A percentile compares a stretch with the other conserved stretches of the same genome.
phyloP scores from a whole-genome alignment of 2,797 vertebrate species.

The Chiloscyllium punctatum region DNA sequence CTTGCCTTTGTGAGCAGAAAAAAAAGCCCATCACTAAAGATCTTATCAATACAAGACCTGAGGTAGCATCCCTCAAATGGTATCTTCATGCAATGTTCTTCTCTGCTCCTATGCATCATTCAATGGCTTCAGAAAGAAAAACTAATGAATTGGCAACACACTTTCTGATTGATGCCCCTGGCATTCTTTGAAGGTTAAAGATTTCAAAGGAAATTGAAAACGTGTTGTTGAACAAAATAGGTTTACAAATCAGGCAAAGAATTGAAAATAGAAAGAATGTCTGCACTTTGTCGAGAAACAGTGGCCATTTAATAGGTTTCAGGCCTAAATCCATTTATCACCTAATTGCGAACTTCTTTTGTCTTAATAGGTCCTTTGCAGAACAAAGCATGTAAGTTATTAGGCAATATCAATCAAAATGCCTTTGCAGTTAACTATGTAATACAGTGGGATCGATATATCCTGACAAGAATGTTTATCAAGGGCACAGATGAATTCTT shows the following conservation, averaged over 20 bases:
- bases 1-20: not conserved
- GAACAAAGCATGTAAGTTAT: constrained; percentile 9
- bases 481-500: not conserved
- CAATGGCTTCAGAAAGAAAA: not conserved
- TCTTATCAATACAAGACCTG: not conserved
- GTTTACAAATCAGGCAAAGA: not conserved
- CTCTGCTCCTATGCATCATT: not conserved
- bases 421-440: not conserved
- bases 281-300: not conserved
- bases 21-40: not conserved
- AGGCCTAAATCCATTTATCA: constrained; percentile 24
- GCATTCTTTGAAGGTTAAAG: not conserved
- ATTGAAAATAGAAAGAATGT: not conserved
- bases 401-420: constrained; percentile 8
- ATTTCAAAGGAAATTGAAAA: not conserved
- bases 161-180: not conserved
- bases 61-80: not conserved
- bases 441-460: constrained; percentile 6
- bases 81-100: not conserved
- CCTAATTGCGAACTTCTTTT: constrained; percentile 19
- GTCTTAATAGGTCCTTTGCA: not conserved
- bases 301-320: not conserved
- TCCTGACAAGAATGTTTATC: not conserved
- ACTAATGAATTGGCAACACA: not conserved
- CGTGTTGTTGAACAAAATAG: not conserved